These are phyloP conservation scores for Pangasius macronema DNA, from an alignment of 2,797 vertebrate species.

Conservation along the genomic window DNA sequence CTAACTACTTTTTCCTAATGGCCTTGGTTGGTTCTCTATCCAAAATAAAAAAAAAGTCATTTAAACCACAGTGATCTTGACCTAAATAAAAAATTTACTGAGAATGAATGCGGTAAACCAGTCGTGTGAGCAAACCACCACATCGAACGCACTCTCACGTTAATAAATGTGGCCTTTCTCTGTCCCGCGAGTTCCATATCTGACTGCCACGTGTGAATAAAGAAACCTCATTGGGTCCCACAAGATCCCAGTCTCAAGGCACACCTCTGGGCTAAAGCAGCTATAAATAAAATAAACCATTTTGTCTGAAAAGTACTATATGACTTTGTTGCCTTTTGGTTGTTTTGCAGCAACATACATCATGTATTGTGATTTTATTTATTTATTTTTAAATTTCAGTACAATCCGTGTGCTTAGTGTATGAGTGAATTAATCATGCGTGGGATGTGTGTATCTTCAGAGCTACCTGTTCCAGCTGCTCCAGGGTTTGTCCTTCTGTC, in stretches of 20 bases:
- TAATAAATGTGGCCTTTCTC: no score
- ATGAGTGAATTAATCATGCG: neutral
- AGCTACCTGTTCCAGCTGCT: conserved; percentile 96
- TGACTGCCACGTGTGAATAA: no score
- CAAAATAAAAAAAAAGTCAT: neutral
- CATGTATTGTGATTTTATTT: neutral
- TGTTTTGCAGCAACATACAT: neutral
- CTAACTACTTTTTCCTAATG: no score
- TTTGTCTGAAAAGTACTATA: neutral
- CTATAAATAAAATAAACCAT: neutral
- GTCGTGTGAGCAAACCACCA: no score
- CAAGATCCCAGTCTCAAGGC: neutral
- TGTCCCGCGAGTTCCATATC: no score
- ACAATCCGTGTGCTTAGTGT: neutral
- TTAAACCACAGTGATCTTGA: neutral
- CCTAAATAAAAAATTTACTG: neutral
- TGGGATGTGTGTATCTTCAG: conserved; percentile 64
- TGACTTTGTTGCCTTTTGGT: neutral
- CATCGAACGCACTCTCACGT: no score
- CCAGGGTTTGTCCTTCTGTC: conserved; percentile 94
- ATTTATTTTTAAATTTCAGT: neutral
- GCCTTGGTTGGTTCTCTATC: neutral
- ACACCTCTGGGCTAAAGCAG: neutral
- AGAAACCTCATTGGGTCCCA: no score
- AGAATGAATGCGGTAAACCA: neutral